A percentile compares a stretch with the other conserved stretches of the same genome.
These are phyloP conservation scores for Leptoclinus maculatus DNA, from an alignment of 2,797 vertebrate genomes.

Conservation along the genomic window DNA sequence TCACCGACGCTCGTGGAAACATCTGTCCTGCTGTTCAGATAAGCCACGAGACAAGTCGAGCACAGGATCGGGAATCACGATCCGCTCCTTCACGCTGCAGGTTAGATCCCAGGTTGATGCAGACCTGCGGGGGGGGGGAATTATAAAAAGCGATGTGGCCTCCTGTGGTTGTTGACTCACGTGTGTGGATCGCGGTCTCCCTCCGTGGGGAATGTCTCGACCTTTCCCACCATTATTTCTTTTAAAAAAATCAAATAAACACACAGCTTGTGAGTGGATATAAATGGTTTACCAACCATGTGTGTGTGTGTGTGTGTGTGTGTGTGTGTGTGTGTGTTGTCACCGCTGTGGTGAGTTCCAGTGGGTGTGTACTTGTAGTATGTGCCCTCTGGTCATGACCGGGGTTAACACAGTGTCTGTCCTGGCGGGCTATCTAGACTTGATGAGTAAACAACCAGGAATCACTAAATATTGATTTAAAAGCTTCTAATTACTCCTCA, in stretches of 20 bases:
- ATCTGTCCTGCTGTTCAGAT: constrained; percentile 45
- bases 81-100: constrained; percentile 19
- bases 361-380: background rate
- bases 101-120: constrained; percentile 43
- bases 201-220: constrained; percentile 4
- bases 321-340: background rate
- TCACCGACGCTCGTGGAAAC: constrained; percentile 29
- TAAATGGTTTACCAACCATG: constrained; percentile 24
- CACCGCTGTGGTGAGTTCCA: background rate
- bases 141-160: constrained; percentile 14
- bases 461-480: constrained; percentile 67
- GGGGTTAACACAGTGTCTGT: constrained; percentile 49
- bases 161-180: constrained; percentile 63
- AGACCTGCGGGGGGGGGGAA: background rate
- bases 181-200: constrained; percentile 24
- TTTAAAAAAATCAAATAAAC: constrained; percentile 1
- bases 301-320: background rate
- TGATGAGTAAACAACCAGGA: constrained; percentile 59
- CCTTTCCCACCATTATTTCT: constrained; percentile 16
- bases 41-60: constrained; percentile 3
- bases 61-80: constrained; percentile 17
- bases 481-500: constrained; percentile 61
- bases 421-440: constrained; percentile 63
- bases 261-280: background rate
- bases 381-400: constrained; percentile 51